Conservation (phyloP, 2,113 vertebrate species). For the Cathartes aura region DNA sequence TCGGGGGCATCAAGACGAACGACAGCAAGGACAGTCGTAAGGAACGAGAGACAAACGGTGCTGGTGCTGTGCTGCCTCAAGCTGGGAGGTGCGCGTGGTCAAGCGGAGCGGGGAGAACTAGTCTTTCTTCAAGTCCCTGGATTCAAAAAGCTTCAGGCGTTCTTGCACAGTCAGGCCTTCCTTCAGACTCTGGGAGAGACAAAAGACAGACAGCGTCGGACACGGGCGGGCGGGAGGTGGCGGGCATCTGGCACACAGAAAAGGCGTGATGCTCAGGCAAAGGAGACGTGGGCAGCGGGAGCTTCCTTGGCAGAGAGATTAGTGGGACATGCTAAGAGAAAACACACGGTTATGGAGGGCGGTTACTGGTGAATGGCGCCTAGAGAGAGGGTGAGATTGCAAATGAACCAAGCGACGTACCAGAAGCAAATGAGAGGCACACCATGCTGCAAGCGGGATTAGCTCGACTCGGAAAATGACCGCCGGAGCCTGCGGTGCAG, state of each 20-base stretch:
- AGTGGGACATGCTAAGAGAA: slow-evolving; percentile 76
- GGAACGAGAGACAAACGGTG: slow-evolving; percentile 60
- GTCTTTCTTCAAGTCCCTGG: slow-evolving; percentile 94
- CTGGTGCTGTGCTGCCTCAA: slow-evolving; percentile 71
- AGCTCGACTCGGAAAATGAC: not conserved
- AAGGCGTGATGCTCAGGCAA: not conserved
- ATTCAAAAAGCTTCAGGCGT: slow-evolving; percentile 96
- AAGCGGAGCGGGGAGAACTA: slow-evolving; percentile 76
- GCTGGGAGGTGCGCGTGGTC: slow-evolving; percentile 69
- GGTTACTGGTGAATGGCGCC: slow-evolving; percentile 34
- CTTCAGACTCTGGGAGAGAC: slow-evolving; percentile 90
- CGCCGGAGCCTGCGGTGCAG: not conserved
- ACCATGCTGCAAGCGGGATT: not conserved
- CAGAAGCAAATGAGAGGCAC: slow-evolving; percentile 24
- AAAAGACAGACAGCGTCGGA: slow-evolving; percentile 9
- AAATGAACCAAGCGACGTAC: not conserved
- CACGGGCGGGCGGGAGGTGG: not conserved
- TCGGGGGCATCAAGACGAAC: slow-evolving; percentile 46
- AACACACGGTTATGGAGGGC: slow-evolving; percentile 26
- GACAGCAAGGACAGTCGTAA: slow-evolving; percentile 48
- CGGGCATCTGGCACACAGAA: accelerated
- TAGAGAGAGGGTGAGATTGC: slow-evolving; percentile 41
- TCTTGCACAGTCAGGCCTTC: slow-evolving; percentile 97
- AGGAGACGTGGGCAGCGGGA: not conserved
- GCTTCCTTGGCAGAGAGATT: slow-evolving; percentile 45